These are phyloP conservation scores for Acanthiza pusilla DNA, from an alignment of 2,797 vertebrate genomes.

Conservation along the genomic window DNA sequence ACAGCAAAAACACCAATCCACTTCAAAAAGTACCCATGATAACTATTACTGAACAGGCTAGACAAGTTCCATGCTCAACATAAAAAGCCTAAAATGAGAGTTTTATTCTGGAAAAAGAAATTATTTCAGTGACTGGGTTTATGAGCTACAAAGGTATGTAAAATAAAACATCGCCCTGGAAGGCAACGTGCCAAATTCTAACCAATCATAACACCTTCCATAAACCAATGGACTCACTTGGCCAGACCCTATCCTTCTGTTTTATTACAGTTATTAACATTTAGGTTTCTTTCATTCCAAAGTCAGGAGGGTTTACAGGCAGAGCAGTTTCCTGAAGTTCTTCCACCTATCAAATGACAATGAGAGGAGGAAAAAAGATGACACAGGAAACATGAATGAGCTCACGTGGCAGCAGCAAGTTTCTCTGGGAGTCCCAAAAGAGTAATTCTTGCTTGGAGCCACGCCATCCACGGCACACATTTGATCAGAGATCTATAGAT, in stretches of 20 bases:
- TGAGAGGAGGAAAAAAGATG: background rate
- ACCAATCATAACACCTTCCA: background rate
- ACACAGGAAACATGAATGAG: conserved; percentile 4
- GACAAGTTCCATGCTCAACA: background rate
- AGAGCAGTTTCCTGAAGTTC: background rate
- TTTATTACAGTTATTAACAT: background rate
- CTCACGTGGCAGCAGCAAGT: conserved; percentile 14
- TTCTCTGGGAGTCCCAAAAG: background rate
- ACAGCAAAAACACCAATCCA: background rate
- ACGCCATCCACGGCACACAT: background rate
- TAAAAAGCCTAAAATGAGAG: background rate
- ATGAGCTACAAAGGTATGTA: conserved; percentile 43
- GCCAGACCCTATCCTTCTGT: background rate
- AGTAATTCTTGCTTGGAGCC: conserved; percentile 2
- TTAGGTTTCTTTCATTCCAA: background rate
- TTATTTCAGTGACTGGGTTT: conserved; percentile 9
- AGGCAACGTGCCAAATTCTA: background rate
- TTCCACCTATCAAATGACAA: background rate
- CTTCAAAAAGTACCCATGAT: background rate
- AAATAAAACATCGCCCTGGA: background rate
- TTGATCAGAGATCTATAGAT: background rate
- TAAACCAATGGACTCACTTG: background rate
- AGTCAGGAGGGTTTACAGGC: background rate
- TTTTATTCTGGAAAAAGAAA: conserved; percentile 35
- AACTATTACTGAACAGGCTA: background rate